phyloP scores from a whole-genome alignment of 2,113 vertebrate genomes.

The Chunga burmeisteri region DNA sequence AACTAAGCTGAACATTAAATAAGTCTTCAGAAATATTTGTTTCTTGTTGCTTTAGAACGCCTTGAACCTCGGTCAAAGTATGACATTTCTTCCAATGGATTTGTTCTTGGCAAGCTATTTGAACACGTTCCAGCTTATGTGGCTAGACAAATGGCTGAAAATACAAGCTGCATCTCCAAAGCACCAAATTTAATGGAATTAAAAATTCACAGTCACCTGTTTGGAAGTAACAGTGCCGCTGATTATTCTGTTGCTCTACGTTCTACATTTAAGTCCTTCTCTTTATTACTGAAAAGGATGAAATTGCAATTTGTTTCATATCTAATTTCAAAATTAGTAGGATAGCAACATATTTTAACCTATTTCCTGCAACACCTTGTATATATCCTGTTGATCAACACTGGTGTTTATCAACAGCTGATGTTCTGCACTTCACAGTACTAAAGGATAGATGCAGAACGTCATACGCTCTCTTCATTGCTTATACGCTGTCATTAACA shows the following conservation, averaged over 20 bases:
- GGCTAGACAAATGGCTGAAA: slow-evolving; percentile 51
- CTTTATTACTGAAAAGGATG: background rate
- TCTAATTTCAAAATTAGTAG: background rate
- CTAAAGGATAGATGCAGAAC: background rate
- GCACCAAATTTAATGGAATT: slow-evolving; percentile 1
- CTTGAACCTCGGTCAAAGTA: slow-evolving; percentile 55
- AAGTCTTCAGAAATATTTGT: slow-evolving; percentile 40
- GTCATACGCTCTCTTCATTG: background rate
- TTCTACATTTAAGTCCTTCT: background rate
- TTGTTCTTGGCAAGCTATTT: slow-evolving; percentile 59
- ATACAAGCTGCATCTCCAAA: slow-evolving; percentile 16
- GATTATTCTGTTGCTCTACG: background rate
- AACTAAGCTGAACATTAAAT: background rate
- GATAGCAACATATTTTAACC: background rate
- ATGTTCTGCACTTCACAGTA: background rate
- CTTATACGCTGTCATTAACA: background rate
- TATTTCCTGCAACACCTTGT: background rate
- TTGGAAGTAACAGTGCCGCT: background rate
- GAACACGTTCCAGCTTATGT: slow-evolving; percentile 32
- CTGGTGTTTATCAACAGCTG: background rate
- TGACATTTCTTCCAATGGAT: slow-evolving; percentile 52
- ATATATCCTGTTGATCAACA: background rate
- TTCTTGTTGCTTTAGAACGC: slow-evolving; percentile 48
- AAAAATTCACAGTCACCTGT: slow-evolving; percentile 33
- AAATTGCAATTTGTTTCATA: background rate